Conservation (phyloP, 2,797 vertebrate genomes). For the Enteromius treurensis region DNA sequence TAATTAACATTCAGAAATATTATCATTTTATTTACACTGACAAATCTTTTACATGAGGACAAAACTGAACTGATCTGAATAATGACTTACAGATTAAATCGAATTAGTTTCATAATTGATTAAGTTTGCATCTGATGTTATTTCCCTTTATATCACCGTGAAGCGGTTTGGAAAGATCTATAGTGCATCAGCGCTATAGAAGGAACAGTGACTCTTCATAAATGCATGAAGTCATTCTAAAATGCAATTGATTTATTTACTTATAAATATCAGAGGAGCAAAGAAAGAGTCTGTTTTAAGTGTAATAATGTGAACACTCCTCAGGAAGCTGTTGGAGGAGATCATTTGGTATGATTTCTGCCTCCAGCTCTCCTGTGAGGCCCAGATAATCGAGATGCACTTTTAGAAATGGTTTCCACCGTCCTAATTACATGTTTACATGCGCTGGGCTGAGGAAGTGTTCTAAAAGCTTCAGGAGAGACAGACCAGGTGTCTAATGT, state of each 20-base stretch:
- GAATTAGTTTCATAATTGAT: not conserved
- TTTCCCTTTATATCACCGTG: not conserved
- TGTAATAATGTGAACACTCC: not conserved
- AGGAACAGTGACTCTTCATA: not conserved
- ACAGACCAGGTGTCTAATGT: conserved; percentile 8
- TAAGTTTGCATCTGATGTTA: not conserved
- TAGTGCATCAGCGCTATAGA: not conserved
- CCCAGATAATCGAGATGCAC: conserved; percentile 10
- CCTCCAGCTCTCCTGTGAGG: not conserved
- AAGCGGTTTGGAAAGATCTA: too few relatives aligned
- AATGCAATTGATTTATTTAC: not conserved
- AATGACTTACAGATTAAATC: not conserved
- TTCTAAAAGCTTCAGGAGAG: not conserved
- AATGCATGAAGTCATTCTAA: not conserved
- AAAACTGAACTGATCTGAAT: not conserved
- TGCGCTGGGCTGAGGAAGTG: not conserved
- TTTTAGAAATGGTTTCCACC: conserved; percentile 30
- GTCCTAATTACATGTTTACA: conserved; percentile 13
- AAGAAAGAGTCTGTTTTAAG: not conserved
- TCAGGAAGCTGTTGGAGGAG: not conserved
- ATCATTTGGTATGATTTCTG: not conserved
- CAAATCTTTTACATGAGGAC: not conserved
- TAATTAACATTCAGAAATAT: not conserved
- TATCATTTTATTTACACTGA: too few relatives aligned
- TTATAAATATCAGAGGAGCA: not conserved